Evolutionary conservation across 2,113 vertebrate species (phyloP), one percentile per base, ranked within the genome.

Genomic region (Turnix velox): DNA sequence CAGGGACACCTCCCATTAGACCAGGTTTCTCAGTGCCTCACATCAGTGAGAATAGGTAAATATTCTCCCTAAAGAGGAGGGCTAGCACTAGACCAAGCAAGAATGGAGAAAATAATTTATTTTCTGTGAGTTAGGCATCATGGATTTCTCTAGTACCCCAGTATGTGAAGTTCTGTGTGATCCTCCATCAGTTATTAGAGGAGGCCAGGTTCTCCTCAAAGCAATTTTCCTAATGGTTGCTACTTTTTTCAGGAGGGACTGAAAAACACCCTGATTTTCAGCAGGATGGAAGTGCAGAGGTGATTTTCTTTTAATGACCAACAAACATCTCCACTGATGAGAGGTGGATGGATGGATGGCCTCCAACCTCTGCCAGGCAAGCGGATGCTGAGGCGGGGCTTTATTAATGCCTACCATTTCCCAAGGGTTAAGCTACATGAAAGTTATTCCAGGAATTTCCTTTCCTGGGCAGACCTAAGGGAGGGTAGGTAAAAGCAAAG

Each of bases 211-310:
- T 97, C 96, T 97, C 19, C 22, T 96, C 94, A 92, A 95, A 97
- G 94, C 92, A 96, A 93, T 98, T 97, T 97, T 89, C 54, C 80
- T 97, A 96, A 97, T 96, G 96, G 93, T 95, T 87, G 92, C 95
- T 66, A 82, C 66, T 68, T 83, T 94, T 79, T 90, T 94, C 20
- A 63, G 93, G 54, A 96, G 93, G 93, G 92, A 51, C 58, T 92
- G 92, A 86, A 75, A 75, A 92, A 93, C 54, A 43, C 15, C 5
- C 80, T 49, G 68, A 83, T 97, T 95, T 92, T 43, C 82, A 94
- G 84, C 92, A 90, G 86, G 88, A 42, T 75, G 74, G 90, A 10
- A 74, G 65, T 17, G 78, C 27, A 20, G 83, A 95, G 91, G 91
- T 77, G 81, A 54, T 81, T 88, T 88, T 33, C 77, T 90, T 72